phyloP scores from a whole-genome alignment of 1,140 invertebrate species.

The Bombus waltoni region DNA sequence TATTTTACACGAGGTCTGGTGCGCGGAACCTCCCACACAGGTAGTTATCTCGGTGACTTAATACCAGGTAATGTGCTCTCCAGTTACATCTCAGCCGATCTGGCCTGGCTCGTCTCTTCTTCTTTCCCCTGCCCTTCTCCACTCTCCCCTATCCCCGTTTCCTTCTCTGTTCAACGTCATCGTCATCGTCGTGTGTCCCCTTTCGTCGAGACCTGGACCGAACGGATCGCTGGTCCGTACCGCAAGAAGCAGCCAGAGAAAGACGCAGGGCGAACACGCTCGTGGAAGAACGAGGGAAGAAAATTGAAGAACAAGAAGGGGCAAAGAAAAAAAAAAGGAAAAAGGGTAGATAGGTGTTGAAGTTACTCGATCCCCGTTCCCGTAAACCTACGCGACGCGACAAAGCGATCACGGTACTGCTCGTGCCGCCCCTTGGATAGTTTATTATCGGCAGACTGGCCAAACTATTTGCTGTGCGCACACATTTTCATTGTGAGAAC shows the following conservation, averaged over 20 bases:
- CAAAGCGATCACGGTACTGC: conserved; percentile 49
- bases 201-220: not conserved
- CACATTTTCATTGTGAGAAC: conserved; percentile 48
- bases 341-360: conserved; percentile 33
- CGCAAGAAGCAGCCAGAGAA: not conserved
- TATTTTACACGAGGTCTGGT: conserved; percentile 56
- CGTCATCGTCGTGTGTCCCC: not conserved
- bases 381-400: conserved; percentile 57
- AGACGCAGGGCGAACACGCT: not conserved
- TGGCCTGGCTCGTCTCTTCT: conserved; percentile 50
- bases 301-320: not conserved
- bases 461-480: conserved; percentile 30
- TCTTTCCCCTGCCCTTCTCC: conserved; percentile 1
- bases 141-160: not conserved
- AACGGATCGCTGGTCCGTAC: conserved; percentile 38
- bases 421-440: conserved; percentile 18
- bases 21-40: conserved; percentile 77
- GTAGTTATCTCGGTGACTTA: conserved; percentile 82
- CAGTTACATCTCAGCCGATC: conserved; percentile 78
- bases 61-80: conserved; percentile 80
- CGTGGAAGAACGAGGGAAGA: not conserved
- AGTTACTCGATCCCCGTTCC: conserved; percentile 61
- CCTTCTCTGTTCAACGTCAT: not conserved
- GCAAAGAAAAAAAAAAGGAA: not conserved
- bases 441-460: conserved; percentile 52